Evolutionary conservation across 2,797 vertebrate species (phyloP).

Genomic region (Anniella stebbinsi): DNA sequence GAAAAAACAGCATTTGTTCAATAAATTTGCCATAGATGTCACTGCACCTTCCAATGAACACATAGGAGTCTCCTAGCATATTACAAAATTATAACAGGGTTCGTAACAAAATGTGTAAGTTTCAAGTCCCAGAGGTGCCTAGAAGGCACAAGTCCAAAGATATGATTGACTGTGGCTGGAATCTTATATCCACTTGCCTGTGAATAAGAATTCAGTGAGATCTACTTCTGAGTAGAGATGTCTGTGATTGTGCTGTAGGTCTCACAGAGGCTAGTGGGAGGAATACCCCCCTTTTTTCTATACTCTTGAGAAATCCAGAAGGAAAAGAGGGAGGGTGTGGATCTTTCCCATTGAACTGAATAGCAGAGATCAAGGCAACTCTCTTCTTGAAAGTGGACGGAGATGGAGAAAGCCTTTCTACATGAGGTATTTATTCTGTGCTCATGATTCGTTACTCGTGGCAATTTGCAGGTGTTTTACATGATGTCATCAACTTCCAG

Average conservation of each 20-base stretch:
- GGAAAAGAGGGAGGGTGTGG: neutral
- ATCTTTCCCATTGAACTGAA: neutral
- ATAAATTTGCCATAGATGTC: neutral
- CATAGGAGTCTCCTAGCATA: accelerated
- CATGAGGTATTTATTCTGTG: no score
- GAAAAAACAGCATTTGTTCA: neutral
- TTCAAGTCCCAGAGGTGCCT: neutral
- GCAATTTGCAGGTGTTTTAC: no score
- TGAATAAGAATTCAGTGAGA: neutral
- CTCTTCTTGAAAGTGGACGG: neutral
- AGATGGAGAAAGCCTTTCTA: neutral
- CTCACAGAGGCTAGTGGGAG: neutral
- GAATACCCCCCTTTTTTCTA: neutral
- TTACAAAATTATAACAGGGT: neutral
- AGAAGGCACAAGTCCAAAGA: neutral
- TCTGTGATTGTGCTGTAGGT: neutral
- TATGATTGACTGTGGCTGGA: neutral
- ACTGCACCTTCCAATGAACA: neutral
- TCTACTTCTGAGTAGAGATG: neutral
- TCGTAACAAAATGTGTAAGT: neutral
- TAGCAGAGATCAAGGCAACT: neutral
- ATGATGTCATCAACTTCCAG: no score
- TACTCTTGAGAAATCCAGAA: neutral
- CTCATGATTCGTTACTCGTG: no score
- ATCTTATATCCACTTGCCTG: neutral